Base-by-base conservation (phyloP, 2,797 vertebrate genomes). In the Rhinoraja longicauda region DNA sequence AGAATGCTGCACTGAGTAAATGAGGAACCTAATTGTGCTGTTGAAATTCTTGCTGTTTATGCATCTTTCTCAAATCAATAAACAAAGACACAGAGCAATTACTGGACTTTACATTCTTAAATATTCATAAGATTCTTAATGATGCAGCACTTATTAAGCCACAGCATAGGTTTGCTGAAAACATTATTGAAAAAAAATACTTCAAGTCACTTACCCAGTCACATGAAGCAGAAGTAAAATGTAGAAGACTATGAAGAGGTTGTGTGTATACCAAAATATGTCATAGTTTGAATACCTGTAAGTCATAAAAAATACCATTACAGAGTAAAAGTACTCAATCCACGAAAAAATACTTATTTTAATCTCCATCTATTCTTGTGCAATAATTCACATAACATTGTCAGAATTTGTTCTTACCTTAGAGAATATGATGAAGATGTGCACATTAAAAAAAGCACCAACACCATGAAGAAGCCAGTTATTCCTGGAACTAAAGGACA, bases 181-280 rank as follows among this genome's bases (percentile, higher is more conserved):
- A 15, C 0, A 36, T 29, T 62, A 21, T 45, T 36, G 9, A 29
- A 92, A 53, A 57, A 92, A 13, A 4, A 75, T 75, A 53, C 26
- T 92, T 92, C 24, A 75, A 73, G 36, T 53, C 93, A 96, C 98
- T 95, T 97, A 99, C 99, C 98, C 98, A n/a, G 97, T 96, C 94
- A 98, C 98, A 94, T 99, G 98, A 93, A 98, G 94, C 96, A 99
- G 96, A 93, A 99, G 97, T 94, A 99, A 96, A 94, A 98, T 94
- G 95, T 99, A 99, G 97, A 99, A 99, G 93, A 98, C 94, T 94
- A 99, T 98, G 96, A 98, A 99, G 95, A 99, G 98, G 95, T 98
- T 99, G 96, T 99, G 99, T 64, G 98, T 99, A 94, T 99, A 99
- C 98, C 98, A 99, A 96, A 99, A 99, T 95, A 99, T 98, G 95